Conservation (phyloP, 2,797 vertebrate species). For the Balearica regulorum region DNA sequence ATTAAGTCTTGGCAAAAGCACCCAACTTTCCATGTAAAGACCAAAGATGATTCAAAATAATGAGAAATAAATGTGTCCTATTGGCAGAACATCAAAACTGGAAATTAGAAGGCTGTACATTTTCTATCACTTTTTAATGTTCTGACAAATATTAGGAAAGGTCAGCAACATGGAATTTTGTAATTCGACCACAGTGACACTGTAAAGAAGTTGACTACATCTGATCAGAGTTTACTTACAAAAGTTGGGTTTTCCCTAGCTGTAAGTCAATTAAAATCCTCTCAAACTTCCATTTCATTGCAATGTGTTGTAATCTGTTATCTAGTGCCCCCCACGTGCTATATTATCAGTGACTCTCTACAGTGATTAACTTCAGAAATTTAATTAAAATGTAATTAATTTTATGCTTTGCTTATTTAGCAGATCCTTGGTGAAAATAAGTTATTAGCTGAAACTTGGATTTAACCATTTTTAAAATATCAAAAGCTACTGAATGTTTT, state of each 20-base stretch:
- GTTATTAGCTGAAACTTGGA: background rate
- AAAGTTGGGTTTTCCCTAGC: background rate
- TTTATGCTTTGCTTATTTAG: slow-evolving; percentile 44
- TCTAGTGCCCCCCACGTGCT: background rate
- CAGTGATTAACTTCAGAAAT: background rate
- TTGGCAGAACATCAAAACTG: background rate
- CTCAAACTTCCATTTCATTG: background rate
- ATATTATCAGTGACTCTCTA: background rate
- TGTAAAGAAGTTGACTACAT: background rate
- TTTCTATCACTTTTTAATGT: background rate
- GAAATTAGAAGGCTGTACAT: background rate
- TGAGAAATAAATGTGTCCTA: background rate
- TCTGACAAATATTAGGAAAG: background rate
- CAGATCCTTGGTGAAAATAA: background rate
- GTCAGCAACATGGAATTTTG: background rate
- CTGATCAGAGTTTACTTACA: background rate
- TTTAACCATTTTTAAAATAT: background rate
- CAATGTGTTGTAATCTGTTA: background rate
- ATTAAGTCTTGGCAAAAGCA: background rate
- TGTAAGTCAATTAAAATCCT: background rate
- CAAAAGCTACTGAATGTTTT: background rate
- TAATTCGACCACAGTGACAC: background rate
- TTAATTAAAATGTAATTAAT: slow-evolving; percentile 52
- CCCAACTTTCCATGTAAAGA: background rate
- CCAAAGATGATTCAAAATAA: background rate